These are phyloP conservation scores for Lepidurus packardi DNA, from an alignment of 1,140 invertebrate genomes.

Conservation along the genomic window DNA sequence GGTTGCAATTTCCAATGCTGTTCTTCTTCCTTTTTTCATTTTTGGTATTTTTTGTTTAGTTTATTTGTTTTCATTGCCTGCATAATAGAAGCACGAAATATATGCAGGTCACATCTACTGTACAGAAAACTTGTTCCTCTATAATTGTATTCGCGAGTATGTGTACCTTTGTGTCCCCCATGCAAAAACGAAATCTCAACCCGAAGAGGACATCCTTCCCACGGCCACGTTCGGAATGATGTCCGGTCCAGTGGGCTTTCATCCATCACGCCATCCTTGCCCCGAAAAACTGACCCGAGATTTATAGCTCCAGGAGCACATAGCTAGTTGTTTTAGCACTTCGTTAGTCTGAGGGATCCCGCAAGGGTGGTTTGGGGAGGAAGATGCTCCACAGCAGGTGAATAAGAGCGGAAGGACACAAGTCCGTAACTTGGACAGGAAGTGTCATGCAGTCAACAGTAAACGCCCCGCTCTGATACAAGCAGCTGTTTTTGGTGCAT, in stretches of 20 bases:
- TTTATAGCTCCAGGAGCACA: neutral
- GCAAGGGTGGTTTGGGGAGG: neutral
- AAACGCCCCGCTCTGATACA: neutral
- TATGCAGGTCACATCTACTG: neutral
- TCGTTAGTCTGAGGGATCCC: neutral
- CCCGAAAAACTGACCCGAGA: neutral
- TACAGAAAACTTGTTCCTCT: neutral
- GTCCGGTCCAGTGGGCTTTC: neutral
- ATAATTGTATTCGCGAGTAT: neutral
- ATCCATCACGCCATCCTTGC: conserved; percentile 9
- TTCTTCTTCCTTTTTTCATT: neutral
- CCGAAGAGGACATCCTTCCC: neutral
- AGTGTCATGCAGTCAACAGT: conserved; percentile 4
- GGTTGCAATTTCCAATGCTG: neutral
- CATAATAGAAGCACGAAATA: neutral
- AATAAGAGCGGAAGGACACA: conserved; percentile 21
- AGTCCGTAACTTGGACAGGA: conserved; percentile 18
- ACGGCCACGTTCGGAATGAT: neutral
- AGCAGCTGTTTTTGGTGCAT: neutral
- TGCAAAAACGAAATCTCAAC: neutral
- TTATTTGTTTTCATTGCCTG: neutral
- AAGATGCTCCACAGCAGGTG: neutral
- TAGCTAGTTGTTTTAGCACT: neutral
- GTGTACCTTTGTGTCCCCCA: neutral
- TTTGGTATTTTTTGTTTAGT: neutral